phyloP scores from a whole-genome alignment of 2,797 vertebrate species.

The Coreius guichenoti region DNA sequence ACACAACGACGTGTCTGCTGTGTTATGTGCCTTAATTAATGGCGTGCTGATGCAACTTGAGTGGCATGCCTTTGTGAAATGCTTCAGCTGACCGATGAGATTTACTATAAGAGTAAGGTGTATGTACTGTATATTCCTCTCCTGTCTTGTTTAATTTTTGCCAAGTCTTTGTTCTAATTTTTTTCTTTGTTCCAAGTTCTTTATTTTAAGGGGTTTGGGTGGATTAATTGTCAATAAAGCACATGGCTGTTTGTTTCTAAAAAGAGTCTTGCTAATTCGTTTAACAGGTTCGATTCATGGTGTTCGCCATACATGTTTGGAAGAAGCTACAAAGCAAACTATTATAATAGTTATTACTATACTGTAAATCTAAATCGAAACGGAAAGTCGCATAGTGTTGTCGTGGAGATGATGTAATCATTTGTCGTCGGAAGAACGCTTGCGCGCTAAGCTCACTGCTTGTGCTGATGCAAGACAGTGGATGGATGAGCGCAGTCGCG shows the following conservation, averaged over 20 bases:
- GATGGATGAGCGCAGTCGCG: background rate
- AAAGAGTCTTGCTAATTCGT: background rate
- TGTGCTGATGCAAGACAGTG: constrained; percentile 58
- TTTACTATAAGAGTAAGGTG: background rate
- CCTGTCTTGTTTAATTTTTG: background rate
- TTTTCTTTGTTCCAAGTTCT: too few species aligned
- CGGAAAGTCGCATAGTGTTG: background rate
- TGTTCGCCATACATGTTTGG: background rate
- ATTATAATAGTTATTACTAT: background rate
- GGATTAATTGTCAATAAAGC: constrained; percentile 27
- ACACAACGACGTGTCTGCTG: constrained; percentile 26
- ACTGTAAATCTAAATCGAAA: background rate
- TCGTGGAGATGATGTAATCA: constrained; percentile 10
- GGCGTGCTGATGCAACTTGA: constrained; percentile 51
- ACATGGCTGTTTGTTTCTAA: background rate
- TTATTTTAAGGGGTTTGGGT: background rate
- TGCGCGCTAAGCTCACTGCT: constrained; percentile 14
- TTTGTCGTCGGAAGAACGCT: constrained; percentile 6
- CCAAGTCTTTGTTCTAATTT: background rate
- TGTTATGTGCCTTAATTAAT: constrained; percentile 63
- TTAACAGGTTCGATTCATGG: background rate
- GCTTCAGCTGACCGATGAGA: background rate
- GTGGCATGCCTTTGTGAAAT: constrained; percentile 32
- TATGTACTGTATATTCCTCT: constrained; percentile 21
- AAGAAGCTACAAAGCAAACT: constrained; percentile 1